Percentiles rank a stretch among this genome's conserved stretches.
These are phyloP conservation scores for Drosophila multiciliata DNA, from an alignment of 2,888 invertebrate genomes.

Conservation along the genomic window DNA sequence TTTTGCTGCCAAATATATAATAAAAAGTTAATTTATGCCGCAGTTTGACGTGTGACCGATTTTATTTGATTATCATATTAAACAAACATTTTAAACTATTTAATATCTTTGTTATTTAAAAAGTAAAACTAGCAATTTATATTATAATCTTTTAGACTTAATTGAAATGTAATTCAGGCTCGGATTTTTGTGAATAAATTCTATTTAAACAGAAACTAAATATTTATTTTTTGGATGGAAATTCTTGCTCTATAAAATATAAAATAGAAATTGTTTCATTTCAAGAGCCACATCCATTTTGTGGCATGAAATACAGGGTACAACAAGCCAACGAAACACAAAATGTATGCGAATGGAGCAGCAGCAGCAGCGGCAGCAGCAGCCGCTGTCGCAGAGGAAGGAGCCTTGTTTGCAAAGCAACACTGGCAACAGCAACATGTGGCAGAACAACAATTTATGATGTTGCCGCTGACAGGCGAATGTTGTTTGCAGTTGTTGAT, in stretches of 20 bases:
- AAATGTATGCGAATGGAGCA: conserved; percentile 1
- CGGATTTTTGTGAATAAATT: neutral
- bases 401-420: conserved; percentile 17
- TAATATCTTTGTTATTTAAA: neutral
- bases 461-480: conserved; percentile 83
- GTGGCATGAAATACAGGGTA: conserved; percentile 19
- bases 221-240: neutral
- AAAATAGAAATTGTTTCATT: neutral
- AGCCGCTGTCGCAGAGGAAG: conserved; percentile 11
- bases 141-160: neutral
- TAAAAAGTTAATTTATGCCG: neutral
- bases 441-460: conserved; percentile 83
- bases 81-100: neutral
- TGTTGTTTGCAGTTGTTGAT: conserved; percentile 82
- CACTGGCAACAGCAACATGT: conserved; percentile 68
- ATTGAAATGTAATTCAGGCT: neutral
- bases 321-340: neutral
- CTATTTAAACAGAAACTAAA: neutral
- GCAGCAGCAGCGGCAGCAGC: neutral
- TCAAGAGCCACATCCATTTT: neutral
- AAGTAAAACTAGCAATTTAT: neutral
- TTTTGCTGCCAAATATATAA: neutral
- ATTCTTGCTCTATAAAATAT: neutral
- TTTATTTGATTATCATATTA: conserved; percentile 2
- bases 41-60: neutral